Evolutionary conservation across 2,888 invertebrate genomes (phyloP).

Genomic region (Ceraclea dissimilis): DNA sequence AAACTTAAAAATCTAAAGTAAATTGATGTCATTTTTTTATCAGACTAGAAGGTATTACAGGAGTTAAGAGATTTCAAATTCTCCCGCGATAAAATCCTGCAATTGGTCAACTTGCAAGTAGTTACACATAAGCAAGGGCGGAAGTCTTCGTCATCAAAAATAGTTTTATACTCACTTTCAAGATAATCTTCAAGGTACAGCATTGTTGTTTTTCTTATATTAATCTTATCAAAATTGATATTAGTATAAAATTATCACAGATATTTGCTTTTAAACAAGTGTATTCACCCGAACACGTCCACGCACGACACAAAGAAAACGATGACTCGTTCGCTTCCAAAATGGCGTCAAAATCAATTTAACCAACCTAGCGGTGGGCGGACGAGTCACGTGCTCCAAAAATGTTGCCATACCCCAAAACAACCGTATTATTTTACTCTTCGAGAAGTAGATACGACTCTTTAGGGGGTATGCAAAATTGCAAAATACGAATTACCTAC

Average conservation of each 20-base stretch:
- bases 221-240: not conserved
- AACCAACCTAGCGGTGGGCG: not conserved
- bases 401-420: not conserved
- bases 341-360: slow-evolving; percentile 4
- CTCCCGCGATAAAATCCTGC: not conserved
- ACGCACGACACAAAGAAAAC: not conserved
- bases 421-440: too few relatives aligned
- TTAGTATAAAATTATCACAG: not conserved
- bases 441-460: too few relatives aligned
- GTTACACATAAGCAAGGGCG: not conserved
- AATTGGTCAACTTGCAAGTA: not conserved
- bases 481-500: too few relatives aligned
- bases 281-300: not conserved
- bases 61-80: too few relatives aligned
- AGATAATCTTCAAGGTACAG: slow-evolving; percentile 96
- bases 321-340: not conserved
- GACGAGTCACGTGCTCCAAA: not conserved
- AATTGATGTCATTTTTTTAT: too few relatives aligned
- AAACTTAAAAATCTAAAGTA: too few relatives aligned
- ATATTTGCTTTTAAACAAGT: not conserved
- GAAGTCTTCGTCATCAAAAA: not conserved
- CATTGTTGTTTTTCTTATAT: slow-evolving; percentile 53
- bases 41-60: too few relatives aligned
- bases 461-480: too few relatives aligned
- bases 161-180: slow-evolving; percentile 71